Evolutionary conservation across 2,888 invertebrate genomes (phyloP).

Genomic region (Megaustenia siamemsis): DNA sequence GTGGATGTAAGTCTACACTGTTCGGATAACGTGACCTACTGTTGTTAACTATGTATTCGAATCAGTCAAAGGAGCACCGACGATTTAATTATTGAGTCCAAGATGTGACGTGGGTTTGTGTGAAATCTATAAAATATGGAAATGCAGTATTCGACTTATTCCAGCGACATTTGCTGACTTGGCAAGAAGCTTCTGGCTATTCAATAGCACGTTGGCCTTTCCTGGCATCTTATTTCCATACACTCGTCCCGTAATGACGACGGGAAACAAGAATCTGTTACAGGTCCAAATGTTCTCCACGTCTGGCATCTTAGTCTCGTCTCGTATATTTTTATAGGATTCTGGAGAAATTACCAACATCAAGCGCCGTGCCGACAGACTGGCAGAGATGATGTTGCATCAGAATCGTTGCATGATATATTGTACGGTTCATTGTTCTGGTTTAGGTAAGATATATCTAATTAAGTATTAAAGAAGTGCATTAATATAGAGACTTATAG

Average conservation of each 20-base stretch:
- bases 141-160: not conserved
- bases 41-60: not conserved
- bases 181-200: not conserved
- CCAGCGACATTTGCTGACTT: not conserved
- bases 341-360: no score
- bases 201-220: not conserved
- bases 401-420: no score
- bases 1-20: no score
- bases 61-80: not conserved
- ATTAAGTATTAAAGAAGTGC: no score
- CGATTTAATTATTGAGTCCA: not conserved
- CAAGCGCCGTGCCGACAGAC: not conserved
- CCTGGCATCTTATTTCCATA: constrained; percentile 7
- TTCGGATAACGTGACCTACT: no score
- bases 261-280: not conserved
- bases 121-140: constrained; percentile 19
- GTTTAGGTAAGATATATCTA: no score
- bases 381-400: no score
- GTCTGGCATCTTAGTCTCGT: no score
- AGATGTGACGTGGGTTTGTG: constrained; percentile 1
- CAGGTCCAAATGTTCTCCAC: no score
- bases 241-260: not conserved
- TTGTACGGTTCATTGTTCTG: no score
- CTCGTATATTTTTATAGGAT: no score
- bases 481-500: no score